phyloP scores from a whole-genome alignment of 1,140 invertebrate genomes.

The Hyposmocoma kahamanoa region DNA sequence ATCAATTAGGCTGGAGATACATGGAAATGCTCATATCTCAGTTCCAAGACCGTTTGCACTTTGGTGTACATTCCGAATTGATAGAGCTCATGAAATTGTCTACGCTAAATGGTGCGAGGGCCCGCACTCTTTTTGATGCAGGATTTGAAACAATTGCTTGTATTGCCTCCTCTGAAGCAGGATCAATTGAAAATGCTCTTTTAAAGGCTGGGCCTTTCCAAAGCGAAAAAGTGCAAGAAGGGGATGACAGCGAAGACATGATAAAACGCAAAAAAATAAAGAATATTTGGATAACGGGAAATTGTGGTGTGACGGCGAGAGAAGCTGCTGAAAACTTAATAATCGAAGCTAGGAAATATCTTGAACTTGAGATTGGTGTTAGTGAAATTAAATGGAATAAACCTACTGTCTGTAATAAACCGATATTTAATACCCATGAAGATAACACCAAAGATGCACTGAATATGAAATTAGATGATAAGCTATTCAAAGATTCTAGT shows the following conservation, averaged over 20 bases:
- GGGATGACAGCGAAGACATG: conserved; percentile 80
- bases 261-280: conserved; percentile 79
- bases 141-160: conserved; percentile 87
- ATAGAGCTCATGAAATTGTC: conserved; percentile 92
- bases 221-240: conserved; percentile 83
- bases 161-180: conserved; percentile 82
- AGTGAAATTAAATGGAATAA: conserved; percentile 75
- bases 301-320: conserved; percentile 84
- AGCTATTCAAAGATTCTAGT: no score
- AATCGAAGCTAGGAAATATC: conserved; percentile 83
- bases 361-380: conserved; percentile 78
- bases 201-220: conserved; percentile 88
- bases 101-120: conserved; percentile 88
- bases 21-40: conserved; percentile 92
- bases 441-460: no score
- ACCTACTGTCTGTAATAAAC: no score
- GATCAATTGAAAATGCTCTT: conserved; percentile 84
- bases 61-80: conserved; percentile 94
- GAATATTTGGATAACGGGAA: conserved; percentile 88
- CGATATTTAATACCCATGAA: no score
- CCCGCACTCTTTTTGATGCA: conserved; percentile 87
- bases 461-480: no score
- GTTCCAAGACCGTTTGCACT: conserved; percentile 95
- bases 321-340: conserved; percentile 89
- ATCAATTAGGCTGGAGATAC: conserved; percentile 93